Conservation (phyloP, 37 sponge, comb jelly and placozoan species). For the Geodia barretti region DNA sequence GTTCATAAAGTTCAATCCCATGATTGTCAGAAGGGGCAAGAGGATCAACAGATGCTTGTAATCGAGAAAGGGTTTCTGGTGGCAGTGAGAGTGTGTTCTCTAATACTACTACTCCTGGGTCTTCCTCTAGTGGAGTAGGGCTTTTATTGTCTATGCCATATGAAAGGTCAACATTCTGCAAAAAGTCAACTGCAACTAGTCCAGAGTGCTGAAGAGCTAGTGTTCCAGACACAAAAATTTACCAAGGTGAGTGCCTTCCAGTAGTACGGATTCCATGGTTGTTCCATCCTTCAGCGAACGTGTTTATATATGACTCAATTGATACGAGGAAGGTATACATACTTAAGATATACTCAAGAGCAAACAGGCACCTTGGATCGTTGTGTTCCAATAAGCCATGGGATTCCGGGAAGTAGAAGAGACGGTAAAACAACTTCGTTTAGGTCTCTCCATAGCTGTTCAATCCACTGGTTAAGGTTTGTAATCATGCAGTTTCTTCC, state of each 20-base stretch:
- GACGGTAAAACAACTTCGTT: too few relatives aligned
- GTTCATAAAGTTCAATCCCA: background rate
- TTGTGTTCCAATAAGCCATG: too few relatives aligned
- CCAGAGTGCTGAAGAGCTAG: background rate
- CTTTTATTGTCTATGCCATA: background rate
- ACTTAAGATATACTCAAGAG: conserved; percentile 44
- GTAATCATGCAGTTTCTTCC: too few relatives aligned
- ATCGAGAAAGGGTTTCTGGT: too few relatives aligned
- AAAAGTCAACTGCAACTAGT: background rate
- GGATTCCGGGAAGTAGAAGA: too few relatives aligned
- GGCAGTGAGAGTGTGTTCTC: too few relatives aligned
- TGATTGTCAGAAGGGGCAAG: background rate
- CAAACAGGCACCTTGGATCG: conserved; percentile 45
- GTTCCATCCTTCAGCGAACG: conserved; percentile 39
- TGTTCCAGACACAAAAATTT: conserved; percentile 17
- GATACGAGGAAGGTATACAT: too few relatives aligned
- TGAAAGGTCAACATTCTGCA: background rate
- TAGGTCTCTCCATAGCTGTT: too few relatives aligned
- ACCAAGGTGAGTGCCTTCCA: background rate
- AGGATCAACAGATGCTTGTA: background rate
- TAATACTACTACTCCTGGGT: too few relatives aligned
- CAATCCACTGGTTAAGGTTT: too few relatives aligned
- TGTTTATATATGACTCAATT: too few relatives aligned
- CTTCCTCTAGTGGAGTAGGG: background rate
- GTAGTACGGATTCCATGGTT: conserved; percentile 27